Evolutionary conservation across 2,797 vertebrate species (phyloP).

Genomic region (Crenuchus spilurus): DNA sequence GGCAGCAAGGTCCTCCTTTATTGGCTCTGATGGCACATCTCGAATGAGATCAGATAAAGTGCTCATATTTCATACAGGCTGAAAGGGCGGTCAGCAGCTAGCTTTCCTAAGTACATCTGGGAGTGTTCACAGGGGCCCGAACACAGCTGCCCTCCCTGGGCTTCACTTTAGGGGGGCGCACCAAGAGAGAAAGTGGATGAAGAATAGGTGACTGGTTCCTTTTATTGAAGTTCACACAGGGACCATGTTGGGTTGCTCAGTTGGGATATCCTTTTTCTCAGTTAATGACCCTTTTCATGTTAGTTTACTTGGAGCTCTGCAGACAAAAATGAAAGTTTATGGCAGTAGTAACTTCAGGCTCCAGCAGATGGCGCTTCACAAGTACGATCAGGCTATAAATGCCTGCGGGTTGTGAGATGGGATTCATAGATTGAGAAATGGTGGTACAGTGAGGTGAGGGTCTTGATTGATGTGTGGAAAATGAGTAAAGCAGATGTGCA

Average conservation of each 20-base stretch:
- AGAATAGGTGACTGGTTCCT: constrained; percentile 63
- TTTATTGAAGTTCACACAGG: constrained; percentile 57
- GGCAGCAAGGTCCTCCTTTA: constrained; percentile 24
- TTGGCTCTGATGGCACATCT: constrained; percentile 35
- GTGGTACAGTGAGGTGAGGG: too few relatives aligned
- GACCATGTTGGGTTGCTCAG: constrained; percentile 9
- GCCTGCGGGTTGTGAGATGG: too few relatives aligned
- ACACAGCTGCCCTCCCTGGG: constrained; percentile 67
- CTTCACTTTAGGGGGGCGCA: constrained; percentile 29
- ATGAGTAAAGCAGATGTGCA: too few relatives aligned
- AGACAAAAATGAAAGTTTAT: too few relatives aligned
- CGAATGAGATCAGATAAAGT: constrained; percentile 54
- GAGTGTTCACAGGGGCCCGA: constrained; percentile 62
- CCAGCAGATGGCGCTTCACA: too few relatives aligned
- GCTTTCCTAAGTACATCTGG: constrained; percentile 62
- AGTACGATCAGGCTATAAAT: too few relatives aligned
- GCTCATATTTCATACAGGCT: constrained; percentile 52
- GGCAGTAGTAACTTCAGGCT: too few relatives aligned
- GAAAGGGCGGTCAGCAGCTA: constrained; percentile 32
- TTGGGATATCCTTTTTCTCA: background rate
- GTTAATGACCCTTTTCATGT: background rate
- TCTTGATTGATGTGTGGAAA: too few relatives aligned
- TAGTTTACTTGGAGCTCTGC: too few relatives aligned
- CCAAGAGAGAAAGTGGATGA: constrained; percentile 62
- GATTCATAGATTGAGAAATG: too few relatives aligned